Conservation (phyloP, 2,888 invertebrate species). For the Tipula confusa region DNA sequence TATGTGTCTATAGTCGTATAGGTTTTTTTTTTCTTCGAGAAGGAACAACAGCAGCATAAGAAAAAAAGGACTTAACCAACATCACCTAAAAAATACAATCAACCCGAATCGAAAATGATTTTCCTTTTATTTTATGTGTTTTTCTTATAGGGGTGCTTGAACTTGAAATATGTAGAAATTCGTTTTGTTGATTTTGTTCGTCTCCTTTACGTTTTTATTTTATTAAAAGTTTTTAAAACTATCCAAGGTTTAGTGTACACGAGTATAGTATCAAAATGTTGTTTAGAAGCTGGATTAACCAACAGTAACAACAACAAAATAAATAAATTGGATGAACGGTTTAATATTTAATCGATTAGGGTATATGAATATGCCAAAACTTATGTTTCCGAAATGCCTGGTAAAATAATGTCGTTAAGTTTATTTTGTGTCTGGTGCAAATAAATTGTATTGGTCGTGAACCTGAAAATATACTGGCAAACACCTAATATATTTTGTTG, state of each 20-base stretch:
- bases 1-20: conserved; percentile 3
- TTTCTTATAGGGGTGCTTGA: neutral
- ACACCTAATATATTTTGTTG: no score
- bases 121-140: neutral
- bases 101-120: conserved; percentile 25
- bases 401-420: neutral
- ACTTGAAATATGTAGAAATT: neutral
- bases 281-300: neutral
- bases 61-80: neutral
- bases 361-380: neutral
- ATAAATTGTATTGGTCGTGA: neutral
- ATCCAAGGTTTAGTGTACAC: neutral
- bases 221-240: neutral
- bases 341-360: neutral
- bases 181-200: neutral
- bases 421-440: neutral
- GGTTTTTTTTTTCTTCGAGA: neutral
- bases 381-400: neutral
- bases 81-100: conserved; percentile 12
- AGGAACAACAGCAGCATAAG: neutral
- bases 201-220: neutral
- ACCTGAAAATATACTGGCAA: neutral
- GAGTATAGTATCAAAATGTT: neutral
- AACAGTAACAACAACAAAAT: neutral
- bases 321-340: neutral